Conservation (phyloP, 2,888 invertebrate genomes). For the Vandiemenella viatica region DNA sequence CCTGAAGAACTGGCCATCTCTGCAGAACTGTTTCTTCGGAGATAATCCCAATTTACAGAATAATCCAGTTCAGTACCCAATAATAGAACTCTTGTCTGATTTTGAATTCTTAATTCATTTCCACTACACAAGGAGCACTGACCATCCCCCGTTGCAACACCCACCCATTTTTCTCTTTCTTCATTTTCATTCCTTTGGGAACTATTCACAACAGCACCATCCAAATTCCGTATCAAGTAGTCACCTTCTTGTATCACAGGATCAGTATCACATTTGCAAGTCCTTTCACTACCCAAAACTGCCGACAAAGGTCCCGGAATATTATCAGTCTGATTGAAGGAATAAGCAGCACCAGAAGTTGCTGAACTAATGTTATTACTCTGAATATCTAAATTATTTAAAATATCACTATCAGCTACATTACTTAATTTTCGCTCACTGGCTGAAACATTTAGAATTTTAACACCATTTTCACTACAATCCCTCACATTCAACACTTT, state of each 20-base stretch:
- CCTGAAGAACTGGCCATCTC: constrained; percentile 1
- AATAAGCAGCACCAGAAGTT: not conserved
- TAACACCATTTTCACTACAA: too few species aligned
- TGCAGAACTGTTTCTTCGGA: not conserved
- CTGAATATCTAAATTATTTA: not conserved
- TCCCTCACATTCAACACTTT: too few species aligned
- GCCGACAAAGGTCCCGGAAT: too few species aligned
- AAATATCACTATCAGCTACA: not conserved
- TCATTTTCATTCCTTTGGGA: not conserved
- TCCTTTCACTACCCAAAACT: too few species aligned
- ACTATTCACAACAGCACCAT: too few species aligned
- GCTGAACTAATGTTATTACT: too few species aligned
- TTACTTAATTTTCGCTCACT: too few species aligned
- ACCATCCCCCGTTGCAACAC: constrained; percentile 26
- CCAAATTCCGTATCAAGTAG: too few species aligned
- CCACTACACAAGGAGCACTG: constrained; percentile 19
- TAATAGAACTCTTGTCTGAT: constrained; percentile 17
- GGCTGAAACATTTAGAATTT: too few species aligned
- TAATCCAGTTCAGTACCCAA: constrained; percentile 20
- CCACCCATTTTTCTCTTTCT: constrained; percentile 25
- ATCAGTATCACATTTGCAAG: not conserved
- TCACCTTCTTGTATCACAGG: not conserved
- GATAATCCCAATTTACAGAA: constrained; percentile 27
- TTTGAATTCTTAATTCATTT: constrained; percentile 25
- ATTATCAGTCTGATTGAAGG: not conserved